A percentile compares a stretch with the other conserved stretches of the same genome.
phyloP scores from a whole-genome alignment of 2,888 invertebrate species.

The Nemurella pictetii region DNA sequence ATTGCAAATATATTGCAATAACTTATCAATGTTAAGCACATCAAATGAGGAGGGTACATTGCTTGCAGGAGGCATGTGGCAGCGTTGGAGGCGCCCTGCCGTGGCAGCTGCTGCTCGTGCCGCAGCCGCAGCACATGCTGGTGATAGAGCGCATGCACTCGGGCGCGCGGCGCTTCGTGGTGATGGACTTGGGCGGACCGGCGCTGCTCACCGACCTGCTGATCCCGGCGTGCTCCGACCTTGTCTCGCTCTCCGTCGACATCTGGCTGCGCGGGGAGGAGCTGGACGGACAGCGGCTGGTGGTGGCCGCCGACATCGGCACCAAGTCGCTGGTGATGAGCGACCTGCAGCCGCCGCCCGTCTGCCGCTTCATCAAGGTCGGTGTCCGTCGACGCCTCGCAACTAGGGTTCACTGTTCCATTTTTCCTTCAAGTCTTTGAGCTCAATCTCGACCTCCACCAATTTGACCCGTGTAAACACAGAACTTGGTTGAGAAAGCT shows the following conservation, averaged over 20 bases:
- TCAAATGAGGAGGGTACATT: too few species aligned
- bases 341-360: slow-evolving; percentile 87
- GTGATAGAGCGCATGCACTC: slow-evolving; percentile 94
- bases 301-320: slow-evolving; percentile 86
- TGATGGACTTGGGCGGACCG: slow-evolving; percentile 87
- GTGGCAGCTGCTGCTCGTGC: slow-evolving; percentile 77
- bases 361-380: slow-evolving; percentile 88
- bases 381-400: too few species aligned
- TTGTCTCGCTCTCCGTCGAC: slow-evolving; percentile 85
- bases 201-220: slow-evolving; percentile 84
- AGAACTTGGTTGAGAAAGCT: too few species aligned
- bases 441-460: too few species aligned
- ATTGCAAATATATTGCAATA: too few species aligned
- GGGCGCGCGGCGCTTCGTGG: slow-evolving; percentile 83
- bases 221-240: slow-evolving; percentile 77
- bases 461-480: too few species aligned
- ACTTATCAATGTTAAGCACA: too few species aligned
- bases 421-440: too few species aligned
- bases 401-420: too few species aligned
- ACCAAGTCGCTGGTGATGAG: slow-evolving; percentile 80
- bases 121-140: slow-evolving; percentile 78
- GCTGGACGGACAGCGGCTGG: slow-evolving; percentile 79
- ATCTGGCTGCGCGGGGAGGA: slow-evolving; percentile 89
- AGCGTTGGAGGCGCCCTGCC: slow-evolving; percentile 50
- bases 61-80: too few species aligned